These are phyloP conservation scores for Drosophila kohkoa DNA, from an alignment of 1,140 invertebrate genomes.

Conservation along the genomic window DNA sequence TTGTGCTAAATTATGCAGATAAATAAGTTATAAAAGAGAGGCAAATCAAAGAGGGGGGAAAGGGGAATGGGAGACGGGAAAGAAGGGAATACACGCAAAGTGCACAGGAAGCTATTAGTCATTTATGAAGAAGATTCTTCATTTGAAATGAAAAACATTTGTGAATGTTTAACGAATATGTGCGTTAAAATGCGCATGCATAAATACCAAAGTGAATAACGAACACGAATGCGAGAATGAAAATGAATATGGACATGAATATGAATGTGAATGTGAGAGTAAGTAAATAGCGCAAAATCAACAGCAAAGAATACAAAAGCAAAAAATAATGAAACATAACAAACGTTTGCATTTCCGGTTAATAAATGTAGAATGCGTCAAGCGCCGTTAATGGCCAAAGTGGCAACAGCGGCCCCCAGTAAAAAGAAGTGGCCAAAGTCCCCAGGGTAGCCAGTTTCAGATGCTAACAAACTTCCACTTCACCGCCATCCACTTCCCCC, in stretches of 20 bases:
- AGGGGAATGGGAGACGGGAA: not conserved
- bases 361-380: constrained; percentile 60
- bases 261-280: constrained; percentile 55
- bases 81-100: constrained; percentile 19
- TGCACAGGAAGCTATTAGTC: constrained; percentile 54
- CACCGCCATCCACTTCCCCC: not conserved
- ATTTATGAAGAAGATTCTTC: constrained; percentile 45
- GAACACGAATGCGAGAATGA: constrained; percentile 26
- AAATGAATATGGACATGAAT: constrained; percentile 12
- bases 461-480: not conserved
- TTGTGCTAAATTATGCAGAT: constrained; percentile 46
- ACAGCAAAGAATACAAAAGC: not conserved
- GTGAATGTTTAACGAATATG: constrained; percentile 38
- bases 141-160: constrained; percentile 38
- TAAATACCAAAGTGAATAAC: constrained; percentile 17
- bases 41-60: too few species aligned
- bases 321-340: constrained; percentile 52
- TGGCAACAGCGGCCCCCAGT: not conserved
- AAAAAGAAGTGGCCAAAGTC: constrained; percentile 6
- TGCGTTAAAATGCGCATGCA: constrained; percentile 31
- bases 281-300: constrained; percentile 59
- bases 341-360: constrained; percentile 80
- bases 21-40: not conserved
- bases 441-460: constrained; percentile 14
- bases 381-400: constrained; percentile 53